Evolutionary conservation across 2,888 invertebrate genomes (phyloP), one percentile per base, ranked within the genome.

Genomic region (Drosophila kuntzei): DNA sequence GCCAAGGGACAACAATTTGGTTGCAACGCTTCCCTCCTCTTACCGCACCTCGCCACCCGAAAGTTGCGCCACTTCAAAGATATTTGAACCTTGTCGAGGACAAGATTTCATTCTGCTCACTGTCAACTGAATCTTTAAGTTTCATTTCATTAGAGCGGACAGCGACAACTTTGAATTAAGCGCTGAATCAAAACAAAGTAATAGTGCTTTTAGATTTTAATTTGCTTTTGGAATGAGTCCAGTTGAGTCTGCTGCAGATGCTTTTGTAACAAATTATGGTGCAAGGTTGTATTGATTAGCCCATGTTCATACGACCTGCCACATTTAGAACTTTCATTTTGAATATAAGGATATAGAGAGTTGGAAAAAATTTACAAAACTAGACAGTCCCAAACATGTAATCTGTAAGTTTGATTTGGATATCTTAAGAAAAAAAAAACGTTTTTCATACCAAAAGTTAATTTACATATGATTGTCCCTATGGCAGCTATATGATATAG

Each of bases 61-160:
- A 18, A 16, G 32, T 32, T 18, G 54, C 50, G 46, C 55, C 49
- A 53, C 63, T 62, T 59, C 27, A 65, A 73, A 64, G 74, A 76
- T 82, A 82, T 82, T 73, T 70, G 59, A 68, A 66, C 51, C 71
- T 61, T 60, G 65, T 76, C 51, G 55, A 60, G 69, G 43, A 60
- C 54, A 70, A 41, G 9, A 49, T 61, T 54, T 61, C 68, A 49
- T 67, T 54, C 43, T 39, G 27, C 27, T 57, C 57, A 37, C 39
- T 64, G 39, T 49, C 63, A 41, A 58, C 71, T 60, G 57, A 66
- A 67, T 74, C 65, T 49, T 60, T 50, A 72, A 80, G 70, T 67
- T 68, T 69, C 69, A 82, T 75, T 79, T 71, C 82, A 77, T 69
- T 81, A 72, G 63, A 29, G 49, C 32, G 53, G 50, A 47, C 36